Percentiles rank a stretch among this genome's conserved stretches.
Conservation (phyloP, 2,888 invertebrate species). For the Tetragonisca angustula region DNA sequence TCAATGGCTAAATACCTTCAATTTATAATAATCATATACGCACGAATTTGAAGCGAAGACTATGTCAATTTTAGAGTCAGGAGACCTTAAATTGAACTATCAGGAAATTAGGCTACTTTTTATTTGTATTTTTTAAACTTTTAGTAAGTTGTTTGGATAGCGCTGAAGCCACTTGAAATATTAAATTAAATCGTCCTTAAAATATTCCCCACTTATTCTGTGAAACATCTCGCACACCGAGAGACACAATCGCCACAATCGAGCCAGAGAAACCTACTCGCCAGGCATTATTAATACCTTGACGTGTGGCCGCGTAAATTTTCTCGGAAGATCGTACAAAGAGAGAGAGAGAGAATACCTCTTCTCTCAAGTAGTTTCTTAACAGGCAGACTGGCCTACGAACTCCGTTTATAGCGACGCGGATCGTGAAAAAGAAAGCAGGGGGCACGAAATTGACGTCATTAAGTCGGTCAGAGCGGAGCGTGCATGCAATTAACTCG, state of each 20-base stretch:
- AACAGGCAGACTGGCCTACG: no score
- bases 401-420: not conserved
- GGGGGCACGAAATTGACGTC: slow-evolving; percentile 1
- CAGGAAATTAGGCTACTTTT: no score
- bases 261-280: not conserved
- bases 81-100: not conserved
- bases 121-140: no score
- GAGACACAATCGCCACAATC: not conserved
- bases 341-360: not conserved
- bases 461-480: slow-evolving; percentile 2
- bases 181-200: no score
- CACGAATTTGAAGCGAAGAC: not conserved
- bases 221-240: no score
- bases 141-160: no score
- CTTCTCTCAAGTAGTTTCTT: not conserved
- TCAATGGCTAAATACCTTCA: not conserved
- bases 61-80: not conserved
- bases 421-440: slow-evolving; percentile 4
- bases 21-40: no score
- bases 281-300: slow-evolving; percentile 15
- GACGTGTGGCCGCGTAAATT: slow-evolving; percentile 25
- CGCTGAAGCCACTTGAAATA: no score
- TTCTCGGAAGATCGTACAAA: slow-evolving; percentile 7
- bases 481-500: slow-evolving; percentile 18
- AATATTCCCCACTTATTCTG: no score